Percentiles rank a stretch among this genome's conserved stretches.
Evolutionary conservation across 2,797 vertebrate species (phyloP).

Genomic region (Artibeus lituratus): DNA sequence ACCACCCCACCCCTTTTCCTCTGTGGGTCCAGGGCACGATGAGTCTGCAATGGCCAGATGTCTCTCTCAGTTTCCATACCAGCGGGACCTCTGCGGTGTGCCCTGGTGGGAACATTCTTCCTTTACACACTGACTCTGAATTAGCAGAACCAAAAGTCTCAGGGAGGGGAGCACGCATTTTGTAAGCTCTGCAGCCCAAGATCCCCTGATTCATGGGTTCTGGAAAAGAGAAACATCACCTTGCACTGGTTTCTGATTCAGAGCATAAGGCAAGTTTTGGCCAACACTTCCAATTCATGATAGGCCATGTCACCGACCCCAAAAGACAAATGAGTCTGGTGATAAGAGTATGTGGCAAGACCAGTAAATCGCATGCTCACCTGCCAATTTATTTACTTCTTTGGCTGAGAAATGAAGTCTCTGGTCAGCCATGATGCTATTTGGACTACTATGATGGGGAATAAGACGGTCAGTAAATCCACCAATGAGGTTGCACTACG

Average conservation of each 20-base stretch:
- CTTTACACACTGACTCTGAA: not conserved
- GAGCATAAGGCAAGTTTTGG: not conserved
- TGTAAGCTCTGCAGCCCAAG: not conserved
- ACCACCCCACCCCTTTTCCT: accelerated
- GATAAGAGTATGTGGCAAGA: not conserved
- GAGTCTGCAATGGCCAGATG: not conserved
- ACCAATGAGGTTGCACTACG: not conserved
- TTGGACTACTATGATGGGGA: not conserved
- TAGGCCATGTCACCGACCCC: not conserved
- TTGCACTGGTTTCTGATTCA: not conserved
- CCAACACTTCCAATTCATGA: not conserved
- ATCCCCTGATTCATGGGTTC: not conserved
- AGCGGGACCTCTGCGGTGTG: not conserved
- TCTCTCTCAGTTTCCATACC: not conserved
- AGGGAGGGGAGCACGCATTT: not conserved
- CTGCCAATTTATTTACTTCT: not conserved
- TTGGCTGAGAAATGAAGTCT: not conserved
- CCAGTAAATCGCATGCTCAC: not conserved
- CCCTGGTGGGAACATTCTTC: not conserved
- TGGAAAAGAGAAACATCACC: not conserved
- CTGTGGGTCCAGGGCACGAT: not conserved
- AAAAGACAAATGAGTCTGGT: not conserved
- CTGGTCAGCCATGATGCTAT: not conserved
- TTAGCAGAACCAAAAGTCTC: not conserved
- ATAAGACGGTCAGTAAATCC: not conserved